These are phyloP conservation scores for Cyprinella venusta DNA, from an alignment of 2,797 vertebrate species.

Conservation along the genomic window DNA sequence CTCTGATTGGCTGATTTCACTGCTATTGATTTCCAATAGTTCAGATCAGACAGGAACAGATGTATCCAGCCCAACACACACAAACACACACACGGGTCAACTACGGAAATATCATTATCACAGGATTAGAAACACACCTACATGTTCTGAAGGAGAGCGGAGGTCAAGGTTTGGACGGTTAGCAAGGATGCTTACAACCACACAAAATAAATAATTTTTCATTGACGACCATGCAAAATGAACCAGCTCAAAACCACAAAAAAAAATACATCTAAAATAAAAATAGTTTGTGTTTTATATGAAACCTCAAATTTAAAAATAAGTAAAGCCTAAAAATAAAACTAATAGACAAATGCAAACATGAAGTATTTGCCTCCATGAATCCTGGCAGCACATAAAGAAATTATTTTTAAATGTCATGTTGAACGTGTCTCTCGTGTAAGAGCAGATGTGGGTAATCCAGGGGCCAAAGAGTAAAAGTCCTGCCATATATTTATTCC, in stretches of 20 bases:
- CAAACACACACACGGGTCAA: conserved; percentile 61
- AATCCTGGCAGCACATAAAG: not conserved
- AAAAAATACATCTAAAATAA: not conserved
- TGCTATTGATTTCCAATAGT: conserved; percentile 81
- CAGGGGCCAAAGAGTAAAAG: no score
- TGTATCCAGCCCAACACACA: conserved; percentile 65
- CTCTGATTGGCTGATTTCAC: conserved; percentile 78
- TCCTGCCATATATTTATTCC: no score
- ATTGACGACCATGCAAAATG: not conserved
- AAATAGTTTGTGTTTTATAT: not conserved
- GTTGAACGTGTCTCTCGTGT: not conserved
- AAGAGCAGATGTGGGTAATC: no score
- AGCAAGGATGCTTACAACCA: not conserved
- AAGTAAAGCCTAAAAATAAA: not conserved
- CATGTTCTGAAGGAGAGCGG: not conserved
- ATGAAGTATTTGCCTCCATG: not conserved
- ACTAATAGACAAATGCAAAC: not conserved
- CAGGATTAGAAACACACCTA: conserved; percentile 76
- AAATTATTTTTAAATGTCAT: not conserved
- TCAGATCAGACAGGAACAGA: conserved; percentile 74
- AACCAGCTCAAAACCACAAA: not conserved
- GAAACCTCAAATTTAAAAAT: not conserved
- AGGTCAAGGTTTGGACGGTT: not conserved
- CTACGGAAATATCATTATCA: conserved; percentile 79
- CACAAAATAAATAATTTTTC: not conserved